Conservation (phyloP, 2,888 invertebrate genomes). For the Dicycla oo region DNA sequence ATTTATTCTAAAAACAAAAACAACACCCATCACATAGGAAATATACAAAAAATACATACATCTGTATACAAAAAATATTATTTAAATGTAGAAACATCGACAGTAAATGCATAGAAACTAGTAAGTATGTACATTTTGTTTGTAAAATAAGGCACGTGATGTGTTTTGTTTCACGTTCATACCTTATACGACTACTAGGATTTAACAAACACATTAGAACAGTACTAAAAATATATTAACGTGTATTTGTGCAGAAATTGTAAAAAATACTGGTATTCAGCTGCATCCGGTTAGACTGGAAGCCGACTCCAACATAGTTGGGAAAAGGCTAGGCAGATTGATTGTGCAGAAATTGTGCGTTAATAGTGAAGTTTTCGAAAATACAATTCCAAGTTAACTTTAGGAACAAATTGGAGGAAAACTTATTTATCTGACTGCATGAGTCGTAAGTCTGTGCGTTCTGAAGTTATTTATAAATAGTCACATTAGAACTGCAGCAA, state of each 20-base stretch:
- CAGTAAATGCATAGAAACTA: slow-evolving; percentile 65
- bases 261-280: too few species aligned
- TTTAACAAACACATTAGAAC: too few species aligned
- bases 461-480: not conserved
- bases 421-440: not conserved
- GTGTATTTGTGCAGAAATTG: not conserved
- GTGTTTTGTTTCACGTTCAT: slow-evolving; percentile 51
- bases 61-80: slow-evolving; percentile 39
- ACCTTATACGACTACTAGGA: slow-evolving; percentile 12
- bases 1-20: slow-evolving; percentile 55
- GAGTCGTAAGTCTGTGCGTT: slow-evolving; percentile 15
- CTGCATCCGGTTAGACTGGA: too few species aligned
- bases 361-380: not conserved
- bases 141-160: slow-evolving; percentile 64
- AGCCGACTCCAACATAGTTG: too few species aligned
- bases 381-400: slow-evolving; percentile 20
- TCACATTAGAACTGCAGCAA: not conserved
- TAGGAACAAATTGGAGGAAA: slow-evolving; percentile 34
- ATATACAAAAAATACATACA: slow-evolving; percentile 54
- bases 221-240: too few species aligned
- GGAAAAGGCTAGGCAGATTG: too few species aligned
- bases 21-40: slow-evolving; percentile 44
- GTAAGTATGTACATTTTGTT: slow-evolving; percentile 45
- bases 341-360: slow-evolving; percentile 18
- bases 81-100: slow-evolving; percentile 45